Evolutionary conservation across 2,797 vertebrate species (phyloP).

Genomic region (Molothrus aeneus): DNA sequence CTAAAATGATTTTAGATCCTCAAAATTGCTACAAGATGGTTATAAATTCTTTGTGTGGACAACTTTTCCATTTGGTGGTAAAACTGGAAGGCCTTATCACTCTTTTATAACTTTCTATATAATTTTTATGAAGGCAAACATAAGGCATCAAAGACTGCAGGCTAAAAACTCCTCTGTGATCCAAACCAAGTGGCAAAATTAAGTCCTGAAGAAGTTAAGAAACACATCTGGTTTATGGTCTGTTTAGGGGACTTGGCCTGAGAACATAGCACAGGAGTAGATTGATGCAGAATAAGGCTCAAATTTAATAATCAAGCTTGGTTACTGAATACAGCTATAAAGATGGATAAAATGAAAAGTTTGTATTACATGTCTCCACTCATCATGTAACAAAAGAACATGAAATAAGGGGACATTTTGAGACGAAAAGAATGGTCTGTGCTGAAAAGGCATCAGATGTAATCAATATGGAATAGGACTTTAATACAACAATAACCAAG

Average conservation of each 20-base stretch:
- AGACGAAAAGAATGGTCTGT: conserved; percentile 28
- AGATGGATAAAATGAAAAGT: conserved; percentile 59
- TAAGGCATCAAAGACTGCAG: conserved; percentile 73
- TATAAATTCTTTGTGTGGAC: conserved; percentile 75
- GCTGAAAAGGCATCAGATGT: conserved; percentile 53
- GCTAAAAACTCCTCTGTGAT: conserved; percentile 66
- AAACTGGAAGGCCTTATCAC: conserved; percentile 75
- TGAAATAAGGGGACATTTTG: conserved; percentile 46
- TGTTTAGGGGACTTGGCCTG: conserved; percentile 60
- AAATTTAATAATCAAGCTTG: conserved; percentile 64
- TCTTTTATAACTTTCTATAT: conserved; percentile 78
- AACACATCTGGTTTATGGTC: conserved; percentile 74
- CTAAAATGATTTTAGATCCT: conserved; percentile 66
- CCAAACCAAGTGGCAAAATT: conserved; percentile 71
- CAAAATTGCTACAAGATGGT: conserved; percentile 78
- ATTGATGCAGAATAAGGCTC: conserved; percentile 63
- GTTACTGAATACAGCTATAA: conserved; percentile 65
- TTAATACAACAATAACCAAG: neutral
- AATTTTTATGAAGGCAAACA: conserved; percentile 78
- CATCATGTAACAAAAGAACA: conserved; percentile 51
- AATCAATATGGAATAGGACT: conserved; percentile 32
- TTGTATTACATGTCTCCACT: conserved; percentile 52
- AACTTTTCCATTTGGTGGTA: conserved; percentile 76
- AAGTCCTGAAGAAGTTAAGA: conserved; percentile 59
- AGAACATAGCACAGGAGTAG: conserved; percentile 68